A percentile compares a stretch with the other conserved stretches of the same genome.
These are phyloP conservation scores for Pissodes strobi DNA, from an alignment of 1,140 invertebrate species.

Conservation along the genomic window DNA sequence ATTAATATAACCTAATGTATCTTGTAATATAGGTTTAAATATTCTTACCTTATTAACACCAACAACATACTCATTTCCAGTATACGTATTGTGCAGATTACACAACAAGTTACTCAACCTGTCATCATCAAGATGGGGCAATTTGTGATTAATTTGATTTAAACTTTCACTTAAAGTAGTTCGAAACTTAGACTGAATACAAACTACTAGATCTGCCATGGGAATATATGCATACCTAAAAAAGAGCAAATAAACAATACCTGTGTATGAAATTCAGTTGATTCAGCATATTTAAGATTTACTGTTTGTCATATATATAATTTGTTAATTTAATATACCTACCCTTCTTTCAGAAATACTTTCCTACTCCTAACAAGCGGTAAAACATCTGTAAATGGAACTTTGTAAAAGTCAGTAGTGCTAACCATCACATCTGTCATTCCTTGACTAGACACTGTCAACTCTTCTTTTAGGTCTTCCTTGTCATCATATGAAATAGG, in stretches of 20 bases:
- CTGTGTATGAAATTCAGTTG: no score
- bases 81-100: constrained; percentile 78
- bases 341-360: constrained; percentile 80
- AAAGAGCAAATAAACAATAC: no score
- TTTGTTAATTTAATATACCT: not conserved
- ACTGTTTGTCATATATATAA: not conserved
- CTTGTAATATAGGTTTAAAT: not conserved
- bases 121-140: constrained; percentile 80
- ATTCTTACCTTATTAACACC: constrained; percentile 47
- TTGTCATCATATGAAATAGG: constrained; percentile 73
- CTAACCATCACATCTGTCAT: constrained; percentile 63
- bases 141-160: constrained; percentile 65
- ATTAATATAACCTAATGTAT: no score
- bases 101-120: constrained; percentile 73
- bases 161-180: constrained; percentile 75
- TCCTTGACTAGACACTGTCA: constrained; percentile 34
- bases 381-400: constrained; percentile 85
- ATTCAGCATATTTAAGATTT: no score
- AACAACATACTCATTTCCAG: constrained; percentile 72
- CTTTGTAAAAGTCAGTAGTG: constrained; percentile 75
- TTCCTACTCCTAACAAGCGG: constrained; percentile 81
- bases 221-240: constrained; percentile 80
- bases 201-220: constrained; percentile 79
- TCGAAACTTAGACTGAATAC: constrained; percentile 80
- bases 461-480: constrained; percentile 52